Conservation (phyloP, 53 echinoderm and acorn worm species). For the Glandiceps talaboti region DNA sequence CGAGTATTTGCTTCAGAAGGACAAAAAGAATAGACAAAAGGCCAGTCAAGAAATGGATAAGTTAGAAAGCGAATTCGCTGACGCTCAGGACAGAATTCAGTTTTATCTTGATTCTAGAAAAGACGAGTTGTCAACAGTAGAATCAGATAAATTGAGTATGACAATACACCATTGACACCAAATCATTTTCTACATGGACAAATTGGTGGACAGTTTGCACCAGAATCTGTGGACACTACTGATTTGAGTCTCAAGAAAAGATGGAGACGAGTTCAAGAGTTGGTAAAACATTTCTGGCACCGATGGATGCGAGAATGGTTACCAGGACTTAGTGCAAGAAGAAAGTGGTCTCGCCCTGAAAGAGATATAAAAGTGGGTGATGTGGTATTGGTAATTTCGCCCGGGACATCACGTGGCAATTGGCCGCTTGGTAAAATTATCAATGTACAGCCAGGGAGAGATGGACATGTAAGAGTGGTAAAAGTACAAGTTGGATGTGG, state of each 20-base stretch:
- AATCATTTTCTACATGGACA: conserved; percentile 27
- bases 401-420: conserved; percentile 8
- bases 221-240: background rate
- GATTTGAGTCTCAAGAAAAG: background rate
- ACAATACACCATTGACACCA: too few species aligned
- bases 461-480: conserved; percentile 19
- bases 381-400: conserved; percentile 7
- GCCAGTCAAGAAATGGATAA: too few species aligned
- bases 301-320: conserved; percentile 13
- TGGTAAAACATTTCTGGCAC: background rate
- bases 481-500: conserved; percentile 13
- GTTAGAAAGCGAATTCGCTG: too few species aligned
- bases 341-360: conserved; percentile 8
- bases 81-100: too few species aligned
- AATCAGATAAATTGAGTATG: too few species aligned
- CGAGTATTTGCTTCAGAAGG: too few species aligned
- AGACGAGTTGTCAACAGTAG: too few species aligned
- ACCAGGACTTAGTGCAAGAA: too few species aligned
- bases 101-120: too few species aligned
- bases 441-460: conserved; percentile 10
- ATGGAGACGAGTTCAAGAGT: background rate
- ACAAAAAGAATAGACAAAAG: too few species aligned
- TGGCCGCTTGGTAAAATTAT: conserved; percentile 14
- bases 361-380: conserved; percentile 14
- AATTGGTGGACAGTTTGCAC: conserved; percentile 19